Percentiles rank a stretch among this genome's conserved stretches.
phyloP scores from a whole-genome alignment of 2,797 vertebrate genomes.

The Phrynocephalus vlangalii region DNA sequence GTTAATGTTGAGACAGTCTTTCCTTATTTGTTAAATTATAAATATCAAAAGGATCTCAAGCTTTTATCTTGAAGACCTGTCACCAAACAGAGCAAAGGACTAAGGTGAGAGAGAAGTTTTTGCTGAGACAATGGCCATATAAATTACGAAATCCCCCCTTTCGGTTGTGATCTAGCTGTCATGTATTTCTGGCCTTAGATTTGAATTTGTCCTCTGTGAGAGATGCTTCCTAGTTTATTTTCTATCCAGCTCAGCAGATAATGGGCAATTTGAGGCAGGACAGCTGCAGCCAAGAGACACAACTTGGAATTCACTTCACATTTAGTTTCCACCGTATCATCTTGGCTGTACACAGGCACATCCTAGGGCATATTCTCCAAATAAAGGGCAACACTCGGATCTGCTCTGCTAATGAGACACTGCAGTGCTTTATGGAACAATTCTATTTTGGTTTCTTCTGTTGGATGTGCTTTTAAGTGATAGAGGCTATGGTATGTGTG shows the following conservation, averaged over 20 bases:
- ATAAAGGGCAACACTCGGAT: background rate
- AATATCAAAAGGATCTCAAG: too few relatives aligned
- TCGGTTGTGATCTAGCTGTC: too few relatives aligned
- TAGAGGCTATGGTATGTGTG: background rate
- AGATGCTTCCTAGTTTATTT: background rate
- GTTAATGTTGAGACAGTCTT: too few relatives aligned
- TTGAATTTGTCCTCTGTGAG: background rate
- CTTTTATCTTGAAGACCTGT: too few relatives aligned
- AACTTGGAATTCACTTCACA: slow-evolving; percentile 39
- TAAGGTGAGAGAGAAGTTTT: too few relatives aligned
- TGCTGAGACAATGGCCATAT: too few relatives aligned
- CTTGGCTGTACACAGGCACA: slow-evolving; percentile 36
- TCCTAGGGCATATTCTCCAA: background rate
- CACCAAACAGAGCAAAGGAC: too few relatives aligned
- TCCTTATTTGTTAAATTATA: too few relatives aligned
- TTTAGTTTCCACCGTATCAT: slow-evolving; percentile 46
- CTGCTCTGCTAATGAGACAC: background rate
- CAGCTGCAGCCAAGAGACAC: slow-evolving; percentile 60
- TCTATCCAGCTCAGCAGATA: slow-evolving; percentile 16
- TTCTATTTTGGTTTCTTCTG: background rate
- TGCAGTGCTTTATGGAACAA: background rate
- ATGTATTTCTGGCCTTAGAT: too few relatives aligned
- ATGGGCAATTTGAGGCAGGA: slow-evolving; percentile 53
- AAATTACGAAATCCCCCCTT: too few relatives aligned
- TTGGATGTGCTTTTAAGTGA: background rate